Evolutionary conservation across 1,140 invertebrate genomes (phyloP), one percentile per base, ranked within the genome.

Genomic region (Luehdorfia chinensis): DNA sequence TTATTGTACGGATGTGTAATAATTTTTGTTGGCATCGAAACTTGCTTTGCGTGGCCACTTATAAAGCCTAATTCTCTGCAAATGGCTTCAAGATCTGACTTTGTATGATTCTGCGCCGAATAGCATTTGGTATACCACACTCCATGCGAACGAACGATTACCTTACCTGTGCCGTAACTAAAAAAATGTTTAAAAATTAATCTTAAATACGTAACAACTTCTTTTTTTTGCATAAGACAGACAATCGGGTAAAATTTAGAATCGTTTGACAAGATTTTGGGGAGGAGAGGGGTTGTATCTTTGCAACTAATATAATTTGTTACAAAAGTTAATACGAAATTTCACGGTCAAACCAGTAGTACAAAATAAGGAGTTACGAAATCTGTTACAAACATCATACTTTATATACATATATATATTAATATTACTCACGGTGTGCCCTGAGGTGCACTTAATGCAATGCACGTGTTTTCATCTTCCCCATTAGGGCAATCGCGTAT

Each of bases 401-500:
- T 3, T 21, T 21, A 6, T 21, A 21, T 21, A 6, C 6, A 21
- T 3, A 21, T 21, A 21, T 21, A 3, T 21, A 21, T 21, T n/a
- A 21, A 21, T 53, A 51, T 37, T 16, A 73, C 81, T 66, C 71
- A 85, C 81, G 66, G 64, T 9, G 72, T 68, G 47, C 69, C 72
- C 37, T 62, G 28, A 5, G 66, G 66, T 4, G 70, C 62, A 34
- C 49, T 63, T 9, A 81, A 55, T 4, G 50, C 79, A 7, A 85
- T 70, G 37, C 72, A 66, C 48, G 72, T 51, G 3, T 59, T 52
- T 69, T 94, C 94, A 63, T 95, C 94, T 30, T 93, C 91, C 1
- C 90, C 90, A 49, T 90, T 84, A 0, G 90, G 88, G 74, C 94
- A 95, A 61, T 95, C 93, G 0, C 59, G 54, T 1, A 90, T 70